Conservation (phyloP, 2,888 invertebrate genomes). For the Ferrisia virgata region DNA sequence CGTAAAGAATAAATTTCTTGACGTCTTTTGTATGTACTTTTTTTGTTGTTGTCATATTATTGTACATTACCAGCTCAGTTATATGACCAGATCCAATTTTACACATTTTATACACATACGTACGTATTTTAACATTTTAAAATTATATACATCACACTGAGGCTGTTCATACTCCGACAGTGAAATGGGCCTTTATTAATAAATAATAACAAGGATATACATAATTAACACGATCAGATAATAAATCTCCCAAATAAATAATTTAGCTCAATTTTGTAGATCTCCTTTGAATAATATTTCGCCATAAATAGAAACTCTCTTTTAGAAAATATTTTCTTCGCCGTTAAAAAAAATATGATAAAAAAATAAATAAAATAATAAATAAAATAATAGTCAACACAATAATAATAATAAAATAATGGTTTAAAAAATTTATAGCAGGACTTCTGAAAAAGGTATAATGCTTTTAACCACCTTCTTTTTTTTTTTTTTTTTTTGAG, state of each 20-base stretch:
- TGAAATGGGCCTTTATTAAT: conserved; percentile 42
- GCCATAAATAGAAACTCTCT: background rate
- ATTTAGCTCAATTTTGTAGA: conserved; percentile 16
- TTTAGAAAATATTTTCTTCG: conserved; percentile 18
- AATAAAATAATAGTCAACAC: background rate
- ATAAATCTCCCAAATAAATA: conserved; percentile 3
- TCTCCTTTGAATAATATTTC: background rate
- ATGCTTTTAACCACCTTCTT: background rate
- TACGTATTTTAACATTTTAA: conserved; percentile 42
- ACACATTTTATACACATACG: conserved; percentile 38
- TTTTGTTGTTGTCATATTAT: background rate
- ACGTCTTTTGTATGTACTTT: background rate
- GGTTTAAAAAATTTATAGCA: background rate
- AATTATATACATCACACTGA: conserved; percentile 42
- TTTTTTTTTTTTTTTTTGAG: background rate
- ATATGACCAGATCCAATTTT: conserved; percentile 34
- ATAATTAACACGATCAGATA: conserved; percentile 8
- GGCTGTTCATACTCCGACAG: conserved; percentile 45
- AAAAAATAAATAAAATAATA: conserved; percentile 13
- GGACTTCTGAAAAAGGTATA: background rate
- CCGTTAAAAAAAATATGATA: background rate
- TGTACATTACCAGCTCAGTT: conserved; percentile 21
- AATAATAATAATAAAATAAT: conserved; percentile 23
- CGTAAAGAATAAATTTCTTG: background rate
- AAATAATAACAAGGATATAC: conserved; percentile 25